phyloP scores from a whole-genome alignment of 2,888 invertebrate genomes.

The Fragum fragum region DNA sequence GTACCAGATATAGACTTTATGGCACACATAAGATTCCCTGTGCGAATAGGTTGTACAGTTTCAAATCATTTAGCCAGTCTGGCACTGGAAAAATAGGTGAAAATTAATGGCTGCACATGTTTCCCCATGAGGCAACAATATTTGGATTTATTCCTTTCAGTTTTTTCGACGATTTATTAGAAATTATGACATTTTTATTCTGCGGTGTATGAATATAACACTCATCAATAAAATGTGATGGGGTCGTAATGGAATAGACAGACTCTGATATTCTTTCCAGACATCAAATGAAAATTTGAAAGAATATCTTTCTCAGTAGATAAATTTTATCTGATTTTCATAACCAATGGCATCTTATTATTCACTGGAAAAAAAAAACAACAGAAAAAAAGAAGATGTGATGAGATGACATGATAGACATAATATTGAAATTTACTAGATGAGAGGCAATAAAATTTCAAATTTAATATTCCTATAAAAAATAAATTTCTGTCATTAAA shows the following conservation, averaged over 20 bases:
- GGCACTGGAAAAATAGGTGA: not conserved
- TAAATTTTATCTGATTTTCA: not conserved
- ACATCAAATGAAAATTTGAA: slow-evolving; percentile 24
- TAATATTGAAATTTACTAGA: not conserved
- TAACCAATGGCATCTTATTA: not conserved
- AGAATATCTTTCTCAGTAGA: not conserved
- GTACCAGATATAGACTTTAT: not conserved
- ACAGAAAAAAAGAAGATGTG: too few relatives aligned
- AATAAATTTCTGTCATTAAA: not conserved
- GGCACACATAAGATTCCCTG: not conserved
- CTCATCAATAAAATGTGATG: slow-evolving; percentile 27
- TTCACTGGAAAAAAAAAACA: not conserved
- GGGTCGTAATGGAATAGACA: slow-evolving; percentile 42
- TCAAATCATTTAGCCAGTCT: slow-evolving; percentile 44
- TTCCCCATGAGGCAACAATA: slow-evolving; percentile 23
- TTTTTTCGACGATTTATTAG: slow-evolving; percentile 52
- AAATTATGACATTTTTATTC: slow-evolving; percentile 61
- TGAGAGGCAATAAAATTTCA: slow-evolving; percentile 8
- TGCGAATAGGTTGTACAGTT: slow-evolving; percentile 23
- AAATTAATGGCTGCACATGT: slow-evolving; percentile 29
- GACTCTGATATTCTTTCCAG: slow-evolving; percentile 33
- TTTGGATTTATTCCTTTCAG: slow-evolving; percentile 10
- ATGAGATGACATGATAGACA: not conserved
- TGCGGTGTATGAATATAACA: slow-evolving; percentile 38
- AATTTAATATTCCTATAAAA: not conserved